Evolutionary conservation across 2,888 invertebrate species (phyloP), one percentile per base, ranked within the genome.

Genomic region (Sarcophaga subvicina): DNA sequence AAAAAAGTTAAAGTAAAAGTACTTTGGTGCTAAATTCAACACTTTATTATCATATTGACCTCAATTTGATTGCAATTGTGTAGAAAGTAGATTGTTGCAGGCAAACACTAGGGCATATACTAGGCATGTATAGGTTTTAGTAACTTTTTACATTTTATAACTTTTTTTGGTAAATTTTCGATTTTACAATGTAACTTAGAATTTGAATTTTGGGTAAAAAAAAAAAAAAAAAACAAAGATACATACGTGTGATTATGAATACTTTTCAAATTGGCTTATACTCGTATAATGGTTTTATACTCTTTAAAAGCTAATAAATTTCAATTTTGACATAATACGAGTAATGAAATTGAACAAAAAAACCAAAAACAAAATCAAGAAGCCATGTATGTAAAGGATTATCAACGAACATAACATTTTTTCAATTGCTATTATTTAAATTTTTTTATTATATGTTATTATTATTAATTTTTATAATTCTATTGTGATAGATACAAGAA

Each of bases 31-130:
- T 63, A 27, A 47, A 72, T 72, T 83, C 49, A 60, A 66, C 64
- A 71, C 60, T 77, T 71, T 71, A 72, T 83, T 60, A 71, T 77
- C 77, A 77, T 60, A 77, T 77, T 83, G 82, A 71, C 82, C 82
- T 77, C 82, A 83, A 83, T 82, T 47, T 54, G 66, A 63, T 60
- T 82, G 45, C 71, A 77, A 60, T 22, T 76, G 70, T 67, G 70
- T 45, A n/a, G 3, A 70, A 83, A 25, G 60, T n/a, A 77, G 60
- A 64, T 66, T 37, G 37, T 37, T 82, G 25, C 47, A 77, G 64
- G 69, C 14, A 14, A 37, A 49, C 20, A 27, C 12, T 37, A 54
- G 37, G 25, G 75, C 14, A 11, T 60, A 10, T 70, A 14, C 60
- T n/a, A 49, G n/a, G 27, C 49, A 66, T 22, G 27, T 27, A 27